A percentile compares a stretch with the other conserved stretches of the same genome.
Evolutionary conservation across 23 tunicate genomes (phyloP).

Genomic region (Styela plicata): DNA sequence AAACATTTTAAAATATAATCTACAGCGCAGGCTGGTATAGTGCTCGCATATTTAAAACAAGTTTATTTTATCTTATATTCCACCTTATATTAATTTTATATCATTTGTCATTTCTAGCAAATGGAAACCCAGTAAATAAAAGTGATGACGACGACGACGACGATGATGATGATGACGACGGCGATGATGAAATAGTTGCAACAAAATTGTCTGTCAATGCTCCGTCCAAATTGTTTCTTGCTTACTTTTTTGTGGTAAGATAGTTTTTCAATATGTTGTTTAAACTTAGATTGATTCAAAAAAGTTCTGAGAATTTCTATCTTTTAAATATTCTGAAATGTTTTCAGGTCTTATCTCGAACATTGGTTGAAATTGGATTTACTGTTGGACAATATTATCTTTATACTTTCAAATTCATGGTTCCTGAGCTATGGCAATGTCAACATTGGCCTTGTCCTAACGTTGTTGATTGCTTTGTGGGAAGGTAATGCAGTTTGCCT

Average conservation of each 20-base stretch:
- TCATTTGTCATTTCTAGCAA: too few species aligned
- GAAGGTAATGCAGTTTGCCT: too few species aligned
- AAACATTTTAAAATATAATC: too few species aligned
- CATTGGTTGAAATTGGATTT: slow-evolving; percentile 60
- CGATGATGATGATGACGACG: slow-evolving; percentile 42
- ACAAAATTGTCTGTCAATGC: slow-evolving; percentile 50
- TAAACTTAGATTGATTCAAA: too few species aligned
- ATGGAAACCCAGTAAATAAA: background rate
- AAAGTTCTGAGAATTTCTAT: too few species aligned
- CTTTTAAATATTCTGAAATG: too few species aligned
- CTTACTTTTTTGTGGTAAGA: slow-evolving; percentile 66
- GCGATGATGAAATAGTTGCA: slow-evolving; percentile 55
- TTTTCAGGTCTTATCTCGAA: slow-evolving; percentile 48
- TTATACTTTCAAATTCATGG: slow-evolving; percentile 74
- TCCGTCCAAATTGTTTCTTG: slow-evolving; percentile 64
- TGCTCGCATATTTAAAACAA: too few species aligned
- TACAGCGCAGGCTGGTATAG: too few species aligned
- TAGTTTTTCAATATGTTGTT: too few species aligned
- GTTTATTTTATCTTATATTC: too few species aligned
- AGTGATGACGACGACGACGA: background rate
- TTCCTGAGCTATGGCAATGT: slow-evolving; percentile 74
- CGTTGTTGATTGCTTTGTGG: slow-evolving; percentile 76
- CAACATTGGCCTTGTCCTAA: slow-evolving; percentile 92
- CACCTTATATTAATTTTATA: too few species aligned
- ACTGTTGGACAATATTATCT: slow-evolving; percentile 72